Base-by-base conservation (phyloP, 2,888 invertebrate genomes). In the Perithous albicinctus region DNA sequence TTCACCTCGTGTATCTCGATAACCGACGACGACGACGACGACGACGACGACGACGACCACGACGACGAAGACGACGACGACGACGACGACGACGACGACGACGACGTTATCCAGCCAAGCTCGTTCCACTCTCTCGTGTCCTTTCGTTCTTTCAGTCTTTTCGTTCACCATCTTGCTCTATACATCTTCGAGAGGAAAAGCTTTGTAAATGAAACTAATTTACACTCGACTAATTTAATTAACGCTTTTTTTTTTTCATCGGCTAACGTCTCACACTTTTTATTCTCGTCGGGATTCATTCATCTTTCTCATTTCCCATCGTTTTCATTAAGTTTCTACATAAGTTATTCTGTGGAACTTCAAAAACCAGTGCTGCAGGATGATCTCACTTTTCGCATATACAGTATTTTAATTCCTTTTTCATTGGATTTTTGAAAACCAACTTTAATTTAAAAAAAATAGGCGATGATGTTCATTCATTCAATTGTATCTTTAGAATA, bases 1-100 rank as follows among this genome's bases (percentile, higher is more conserved):
- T 82, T 82, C 78, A 75, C 75, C 75, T 66, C 75, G 61, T 75
- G 75, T 70, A 78, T 78, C 75, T 75, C 59, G 75, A 75, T 78
- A 78, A 78, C 78, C 59, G 61, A 61, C 29, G 41, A 43, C 56
- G 56, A 46, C 38, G 67, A 54, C 66, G 78, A 46, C 51, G 67
- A 54, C 66, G 81, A 41, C 35, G 66, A 51, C 51, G 48, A 32
- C 18, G 46, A 46, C 41, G n/a, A n/a, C n/a, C n/a, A n/a, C n/a
- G n/a, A n/a, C n/a, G n/a, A n/a, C n/a, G n/a, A n/a, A n/a, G 56
- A 46, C 38, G 67, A 54, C 66, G 78, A 46, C 59, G 61, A 61
- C 29, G 41, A 43, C 56, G 56, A 46, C 38, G 67, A 54, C 66
- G 78, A 46, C 48, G 46, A 46, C 29, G 41, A 43, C 35, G 32